Conservation (phyloP, 2,113 vertebrate species). For the Atractosteus spatula region DNA sequence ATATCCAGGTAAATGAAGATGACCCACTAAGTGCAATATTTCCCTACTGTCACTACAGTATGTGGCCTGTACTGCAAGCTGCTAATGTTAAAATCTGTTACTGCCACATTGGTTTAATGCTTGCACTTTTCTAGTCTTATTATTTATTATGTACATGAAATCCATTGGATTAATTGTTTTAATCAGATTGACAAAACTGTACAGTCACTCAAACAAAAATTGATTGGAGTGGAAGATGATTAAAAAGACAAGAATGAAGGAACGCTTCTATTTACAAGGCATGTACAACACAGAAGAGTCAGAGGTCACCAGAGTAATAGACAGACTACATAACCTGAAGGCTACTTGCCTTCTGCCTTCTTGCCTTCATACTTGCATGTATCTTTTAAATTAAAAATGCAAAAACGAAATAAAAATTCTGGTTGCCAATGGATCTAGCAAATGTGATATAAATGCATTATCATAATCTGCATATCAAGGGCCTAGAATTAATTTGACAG, state of each 20-base stretch:
- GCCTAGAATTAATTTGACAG: constrained; percentile 25
- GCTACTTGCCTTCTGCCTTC: too few species aligned
- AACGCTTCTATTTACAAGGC: neutral
- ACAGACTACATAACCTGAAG: neutral
- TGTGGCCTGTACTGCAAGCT: too few species aligned
- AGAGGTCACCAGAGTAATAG: neutral
- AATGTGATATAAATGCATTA: constrained; percentile 27
- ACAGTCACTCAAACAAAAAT: neutral
- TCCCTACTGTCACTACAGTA: too few species aligned
- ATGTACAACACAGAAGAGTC: neutral
- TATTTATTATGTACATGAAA: neutral
- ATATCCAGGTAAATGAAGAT: too few species aligned
- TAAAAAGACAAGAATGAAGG: neutral
- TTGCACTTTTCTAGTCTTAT: too few species aligned
- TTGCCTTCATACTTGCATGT: too few species aligned
- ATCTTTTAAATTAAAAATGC: too few species aligned
- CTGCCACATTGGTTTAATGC: too few species aligned
- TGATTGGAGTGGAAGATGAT: neutral
- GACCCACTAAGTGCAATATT: too few species aligned
- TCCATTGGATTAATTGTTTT: neutral
- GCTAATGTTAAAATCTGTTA: too few species aligned
- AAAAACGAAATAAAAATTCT: too few species aligned
- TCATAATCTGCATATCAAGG: constrained; percentile 40
- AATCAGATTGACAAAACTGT: neutral
- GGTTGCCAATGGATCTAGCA: too few species aligned